A percentile compares a stretch with the other conserved stretches of the same genome.
Evolutionary conservation across 2,888 invertebrate genomes (phyloP).

Genomic region (Cataglyphis livida): DNA sequence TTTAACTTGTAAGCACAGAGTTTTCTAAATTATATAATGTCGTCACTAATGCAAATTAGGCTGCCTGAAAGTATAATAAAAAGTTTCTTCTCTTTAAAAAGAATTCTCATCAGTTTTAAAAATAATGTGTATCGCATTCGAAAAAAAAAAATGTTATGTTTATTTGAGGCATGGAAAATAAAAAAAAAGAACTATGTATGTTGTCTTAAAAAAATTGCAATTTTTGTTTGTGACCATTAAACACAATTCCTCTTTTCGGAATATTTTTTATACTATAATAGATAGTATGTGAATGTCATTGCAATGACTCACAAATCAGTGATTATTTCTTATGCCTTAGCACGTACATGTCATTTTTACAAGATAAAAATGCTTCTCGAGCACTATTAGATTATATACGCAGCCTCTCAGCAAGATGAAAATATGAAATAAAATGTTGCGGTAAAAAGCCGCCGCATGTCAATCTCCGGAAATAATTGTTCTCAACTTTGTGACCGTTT

Average conservation of each 20-base stretch:
- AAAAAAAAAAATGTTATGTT: background rate
- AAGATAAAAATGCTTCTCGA: conserved; percentile 26
- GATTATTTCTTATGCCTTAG: conserved; percentile 29
- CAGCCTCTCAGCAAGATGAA: background rate
- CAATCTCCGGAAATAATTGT: background rate
- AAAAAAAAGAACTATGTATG: background rate
- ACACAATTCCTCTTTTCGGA: background rate
- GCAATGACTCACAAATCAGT: background rate
- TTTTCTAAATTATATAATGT: conserved; percentile 5
- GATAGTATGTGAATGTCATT: background rate
- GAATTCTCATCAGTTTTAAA: background rate
- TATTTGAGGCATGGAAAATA: background rate
- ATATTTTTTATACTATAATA: background rate
- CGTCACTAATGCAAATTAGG: background rate
- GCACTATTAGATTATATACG: background rate
- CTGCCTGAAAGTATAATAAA: background rate
- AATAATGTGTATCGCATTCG: background rate
- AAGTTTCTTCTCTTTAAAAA: background rate
- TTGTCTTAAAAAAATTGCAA: background rate
- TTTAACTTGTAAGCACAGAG: background rate
- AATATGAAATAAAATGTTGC: background rate
- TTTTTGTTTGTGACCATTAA: background rate
- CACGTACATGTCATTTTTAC: conserved; percentile 22
- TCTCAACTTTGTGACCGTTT: background rate
- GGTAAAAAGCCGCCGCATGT: background rate